A percentile compares a stretch with the other conserved stretches of the same genome.
phyloP scores from a whole-genome alignment of 2,113 vertebrate species.

The Tupaia chinensis region DNA sequence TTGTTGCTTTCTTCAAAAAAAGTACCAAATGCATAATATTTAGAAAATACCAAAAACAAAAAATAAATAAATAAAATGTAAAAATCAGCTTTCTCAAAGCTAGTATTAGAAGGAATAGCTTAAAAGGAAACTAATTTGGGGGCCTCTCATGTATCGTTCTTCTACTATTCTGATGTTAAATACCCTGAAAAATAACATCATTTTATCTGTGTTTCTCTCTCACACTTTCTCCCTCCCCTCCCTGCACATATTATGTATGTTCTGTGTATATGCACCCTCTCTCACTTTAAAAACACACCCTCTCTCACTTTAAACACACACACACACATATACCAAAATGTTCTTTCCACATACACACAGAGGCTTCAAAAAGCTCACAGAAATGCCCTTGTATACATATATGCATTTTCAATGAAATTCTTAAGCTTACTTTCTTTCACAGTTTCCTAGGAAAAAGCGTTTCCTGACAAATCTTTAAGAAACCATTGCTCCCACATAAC shows the following conservation, averaged over 20 bases:
- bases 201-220: background rate
- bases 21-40: rapidly evolving
- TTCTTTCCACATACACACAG: too few species aligned
- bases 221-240: background rate
- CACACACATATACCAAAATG: background rate
- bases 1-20: background rate
- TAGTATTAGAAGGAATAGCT: background rate
- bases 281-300: background rate
- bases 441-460: background rate
- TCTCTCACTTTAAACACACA: background rate
- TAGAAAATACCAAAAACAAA: background rate
- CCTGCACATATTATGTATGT: background rate
- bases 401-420: background rate
- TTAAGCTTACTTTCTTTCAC: constrained; percentile 15
- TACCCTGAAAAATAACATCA: background rate
- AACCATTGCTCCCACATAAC: background rate
- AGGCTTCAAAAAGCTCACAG: too few species aligned
- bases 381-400: rapidly evolving
- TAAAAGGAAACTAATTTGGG: background rate
- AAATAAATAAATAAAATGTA: too few species aligned
- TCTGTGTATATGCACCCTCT: background rate
- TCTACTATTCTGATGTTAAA: background rate
- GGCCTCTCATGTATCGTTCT: background rate
- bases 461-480: background rate
- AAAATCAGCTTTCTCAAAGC: background rate